These are phyloP conservation scores for Agraylea sexmaculata DNA, from an alignment of 1,140 invertebrate genomes.

Conservation along the genomic window DNA sequence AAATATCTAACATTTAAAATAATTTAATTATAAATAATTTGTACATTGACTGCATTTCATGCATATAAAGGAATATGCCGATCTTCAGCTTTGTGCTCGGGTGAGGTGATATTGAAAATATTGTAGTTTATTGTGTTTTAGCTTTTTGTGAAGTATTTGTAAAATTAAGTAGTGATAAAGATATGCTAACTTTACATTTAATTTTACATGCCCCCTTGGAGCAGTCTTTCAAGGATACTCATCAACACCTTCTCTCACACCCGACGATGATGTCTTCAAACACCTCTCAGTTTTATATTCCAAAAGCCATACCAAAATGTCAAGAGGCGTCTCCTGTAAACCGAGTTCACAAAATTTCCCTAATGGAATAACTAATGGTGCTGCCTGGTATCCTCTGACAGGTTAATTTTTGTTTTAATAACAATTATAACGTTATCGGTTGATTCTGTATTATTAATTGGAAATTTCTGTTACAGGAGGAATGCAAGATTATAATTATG, in stretches of 20 bases:
- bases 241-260: conserved; percentile 67
- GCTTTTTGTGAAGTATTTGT: no score
- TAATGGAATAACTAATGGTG: conserved; percentile 84
- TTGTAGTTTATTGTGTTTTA: no score
- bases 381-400: conserved; percentile 83
- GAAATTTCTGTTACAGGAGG: conserved; percentile 30
- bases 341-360: conserved; percentile 60
- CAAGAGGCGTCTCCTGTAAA: conserved; percentile 69
- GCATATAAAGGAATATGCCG: conserved; percentile 64
- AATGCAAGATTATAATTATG: conserved; percentile 97
- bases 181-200: no score
- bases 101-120: conserved; percentile 41
- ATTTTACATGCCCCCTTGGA: conserved; percentile 43
- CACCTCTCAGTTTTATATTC: conserved; percentile 83
- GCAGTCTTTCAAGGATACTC: conserved; percentile 70
- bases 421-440: conserved; percentile 1
- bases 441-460: conserved; percentile 2
- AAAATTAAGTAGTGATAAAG: no score
- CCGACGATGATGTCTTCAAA: conserved; percentile 89
- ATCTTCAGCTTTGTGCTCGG: conserved; percentile 67
- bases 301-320: conserved; percentile 79
- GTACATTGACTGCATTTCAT: conserved; percentile 27
- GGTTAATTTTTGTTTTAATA: conserved; percentile 72
- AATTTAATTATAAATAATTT: background rate
- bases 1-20: background rate